Conservation (phyloP, 2,888 invertebrate genomes). For the Anodontia alba region DNA sequence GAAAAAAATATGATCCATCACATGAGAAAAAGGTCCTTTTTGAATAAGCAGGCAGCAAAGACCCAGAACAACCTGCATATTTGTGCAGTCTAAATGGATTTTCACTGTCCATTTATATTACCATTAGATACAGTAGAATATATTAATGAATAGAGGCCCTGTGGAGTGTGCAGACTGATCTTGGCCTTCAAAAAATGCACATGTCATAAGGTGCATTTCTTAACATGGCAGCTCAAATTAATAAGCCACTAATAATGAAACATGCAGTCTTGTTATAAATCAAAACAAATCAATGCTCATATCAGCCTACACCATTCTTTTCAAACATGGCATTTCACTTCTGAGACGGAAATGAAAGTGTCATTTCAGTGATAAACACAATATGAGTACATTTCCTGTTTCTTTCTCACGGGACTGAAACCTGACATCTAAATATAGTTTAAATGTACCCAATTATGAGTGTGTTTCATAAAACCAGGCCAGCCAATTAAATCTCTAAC, state of each 20-base stretch:
- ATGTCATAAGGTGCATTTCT: too few relatives aligned
- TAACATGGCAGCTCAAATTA: too few relatives aligned
- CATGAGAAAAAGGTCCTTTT: too few relatives aligned
- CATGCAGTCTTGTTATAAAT: background rate
- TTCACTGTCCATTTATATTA: too few relatives aligned
- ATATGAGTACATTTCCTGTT: constrained; percentile 7
- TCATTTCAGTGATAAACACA: background rate
- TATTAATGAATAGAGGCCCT: too few relatives aligned
- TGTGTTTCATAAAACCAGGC: constrained; percentile 4
- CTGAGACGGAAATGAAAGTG: background rate
- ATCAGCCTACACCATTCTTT: background rate
- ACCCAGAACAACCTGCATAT: too few relatives aligned
- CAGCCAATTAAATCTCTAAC: background rate
- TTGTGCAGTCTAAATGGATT: too few relatives aligned
- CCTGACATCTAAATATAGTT: background rate
- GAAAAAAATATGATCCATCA: too few relatives aligned
- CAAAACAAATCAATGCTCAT: constrained; percentile 1
- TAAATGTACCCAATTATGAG: background rate
- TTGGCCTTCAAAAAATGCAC: too few relatives aligned
- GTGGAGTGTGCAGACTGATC: too few relatives aligned
- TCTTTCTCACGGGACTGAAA: background rate
- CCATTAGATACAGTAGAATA: too few relatives aligned
- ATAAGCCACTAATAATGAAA: background rate
- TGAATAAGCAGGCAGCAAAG: too few relatives aligned
- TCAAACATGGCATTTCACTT: constrained; percentile 10